These are phyloP conservation scores for Pelobates fuscus DNA, from an alignment of 2,113 vertebrate genomes.

Conservation along the genomic window DNA sequence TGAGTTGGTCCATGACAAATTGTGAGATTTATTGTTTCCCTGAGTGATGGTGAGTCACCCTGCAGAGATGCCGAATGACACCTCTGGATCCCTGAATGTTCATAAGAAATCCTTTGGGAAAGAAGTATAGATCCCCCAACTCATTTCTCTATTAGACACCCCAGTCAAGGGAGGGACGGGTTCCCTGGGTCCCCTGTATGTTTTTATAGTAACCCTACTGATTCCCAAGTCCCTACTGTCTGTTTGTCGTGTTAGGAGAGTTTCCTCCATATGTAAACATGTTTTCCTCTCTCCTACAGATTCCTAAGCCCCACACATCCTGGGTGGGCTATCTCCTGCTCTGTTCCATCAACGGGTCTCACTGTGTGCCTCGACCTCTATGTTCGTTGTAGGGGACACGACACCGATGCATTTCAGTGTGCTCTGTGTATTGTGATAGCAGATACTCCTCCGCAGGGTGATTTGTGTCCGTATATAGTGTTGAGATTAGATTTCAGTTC, in stretches of 20 bases:
- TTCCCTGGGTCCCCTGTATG: no score
- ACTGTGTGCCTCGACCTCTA: neutral
- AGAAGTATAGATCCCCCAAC: no score
- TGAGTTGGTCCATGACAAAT: no score
- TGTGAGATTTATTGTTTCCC: no score
- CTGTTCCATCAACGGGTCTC: neutral
- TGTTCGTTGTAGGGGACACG: neutral
- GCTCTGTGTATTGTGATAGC: neutral
- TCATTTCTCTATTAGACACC: no score
- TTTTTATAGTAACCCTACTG: neutral
- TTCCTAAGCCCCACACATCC: constrained; percentile 26
- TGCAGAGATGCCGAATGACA: no score
- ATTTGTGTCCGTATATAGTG: no score
- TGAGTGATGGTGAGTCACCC: no score
- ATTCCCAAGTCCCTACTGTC: neutral
- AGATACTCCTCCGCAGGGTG: neutral
- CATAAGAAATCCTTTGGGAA: no score
- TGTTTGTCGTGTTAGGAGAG: neutral
- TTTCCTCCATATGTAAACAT: neutral
- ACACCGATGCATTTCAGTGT: neutral
- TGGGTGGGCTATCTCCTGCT: constrained; percentile 37
- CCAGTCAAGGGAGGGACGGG: no score
- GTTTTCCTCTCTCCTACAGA: constrained; percentile 9
- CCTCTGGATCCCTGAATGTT: no score
- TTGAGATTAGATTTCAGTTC: neutral